Conservation (phyloP, 2,113 vertebrate species). For the Mesembrinibis cayennensis region DNA sequence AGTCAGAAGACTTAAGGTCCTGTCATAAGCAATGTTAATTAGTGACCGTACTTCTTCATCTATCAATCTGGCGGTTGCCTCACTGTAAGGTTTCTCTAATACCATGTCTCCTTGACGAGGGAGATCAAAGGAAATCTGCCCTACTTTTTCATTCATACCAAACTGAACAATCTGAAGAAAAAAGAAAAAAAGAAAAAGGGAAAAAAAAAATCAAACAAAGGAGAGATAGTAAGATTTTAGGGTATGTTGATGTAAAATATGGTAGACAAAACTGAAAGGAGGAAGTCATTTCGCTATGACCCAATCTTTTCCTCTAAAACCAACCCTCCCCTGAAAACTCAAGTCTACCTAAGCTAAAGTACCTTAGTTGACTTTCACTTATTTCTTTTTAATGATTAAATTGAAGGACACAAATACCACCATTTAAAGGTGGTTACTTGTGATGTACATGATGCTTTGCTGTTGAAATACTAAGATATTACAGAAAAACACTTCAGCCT, state of each 20-base stretch:
- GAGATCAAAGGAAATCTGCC: conserved; percentile 96
- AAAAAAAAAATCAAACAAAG: neutral
- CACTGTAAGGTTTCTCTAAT: conserved; percentile 96
- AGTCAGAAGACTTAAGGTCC: conserved; percentile 81
- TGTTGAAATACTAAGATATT: neutral
- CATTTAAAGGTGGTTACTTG: neutral
- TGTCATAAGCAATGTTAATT: conserved; percentile 84
- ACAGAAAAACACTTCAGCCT: neutral
- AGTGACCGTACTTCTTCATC: conserved; percentile 89
- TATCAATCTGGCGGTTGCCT: conserved; percentile 92
- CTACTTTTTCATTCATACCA: conserved; percentile 96
- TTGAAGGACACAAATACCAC: neutral
- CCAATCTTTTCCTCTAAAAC: neutral
- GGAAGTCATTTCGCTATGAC: neutral
- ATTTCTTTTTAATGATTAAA: neutral
- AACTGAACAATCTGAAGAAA: conserved; percentile 91
- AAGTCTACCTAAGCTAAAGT: neutral
- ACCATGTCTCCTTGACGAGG: conserved; percentile 95
- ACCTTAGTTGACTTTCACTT: neutral
- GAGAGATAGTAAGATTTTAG: neutral
- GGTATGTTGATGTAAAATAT: neutral
- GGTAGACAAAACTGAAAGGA: neutral
- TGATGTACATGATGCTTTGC: neutral
- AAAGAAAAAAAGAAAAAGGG: no score
- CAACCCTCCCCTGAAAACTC: neutral